Base-by-base conservation (phyloP, 2,888 invertebrate genomes). In the Amiota communis region DNA sequence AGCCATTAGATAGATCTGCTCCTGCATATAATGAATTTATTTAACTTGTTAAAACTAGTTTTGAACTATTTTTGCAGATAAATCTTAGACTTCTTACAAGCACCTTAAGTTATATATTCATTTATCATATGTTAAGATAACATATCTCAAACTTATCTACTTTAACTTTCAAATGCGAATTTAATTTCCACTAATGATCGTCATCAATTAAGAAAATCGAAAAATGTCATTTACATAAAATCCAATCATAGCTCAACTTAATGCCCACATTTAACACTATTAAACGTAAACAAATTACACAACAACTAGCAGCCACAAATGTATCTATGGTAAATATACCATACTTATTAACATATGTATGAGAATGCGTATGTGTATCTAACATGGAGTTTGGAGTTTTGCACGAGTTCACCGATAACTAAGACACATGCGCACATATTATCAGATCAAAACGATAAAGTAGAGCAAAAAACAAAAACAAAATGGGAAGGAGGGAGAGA, bases 201-300 rank as follows among this genome's bases (percentile, higher is more conserved):
- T 8, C 53, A 51, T 51, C 53, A 51, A 51, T 51, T 51, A 51
- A n/a, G 8, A 51, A 51, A 51, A 12, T n/a, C n/a, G 12, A 51
- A 36, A 36, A 36, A 36, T 36, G 36, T 36, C 36, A 36, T 36
- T 36, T 51, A 12, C 12, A 51, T 51, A 51, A 51, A 51, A 51
- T 12, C 53, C 53, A 51, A 51, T 51, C 53, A n/a, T 51, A 51
- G 53, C 53, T 12, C 53, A 51, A 51, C n/a, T 51, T 51, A 51
- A 51, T n/a, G 53, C 53, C 53, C 53, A 51, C 63, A 63, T 63
- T 13, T 63, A 15, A 63, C 63, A 63, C 46, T 23, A n/a, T 63
- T 36, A 36, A 36, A 63, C 36, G 36, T 63, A 63, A 36, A 63
- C 36, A 63, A 63, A 63, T 63, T 36, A 63, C 36, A 12, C 23